A percentile compares a stretch with the other conserved stretches of the same genome.
Evolutionary conservation across 2,113 vertebrate genomes (phyloP).

Genomic region (Grus americana): DNA sequence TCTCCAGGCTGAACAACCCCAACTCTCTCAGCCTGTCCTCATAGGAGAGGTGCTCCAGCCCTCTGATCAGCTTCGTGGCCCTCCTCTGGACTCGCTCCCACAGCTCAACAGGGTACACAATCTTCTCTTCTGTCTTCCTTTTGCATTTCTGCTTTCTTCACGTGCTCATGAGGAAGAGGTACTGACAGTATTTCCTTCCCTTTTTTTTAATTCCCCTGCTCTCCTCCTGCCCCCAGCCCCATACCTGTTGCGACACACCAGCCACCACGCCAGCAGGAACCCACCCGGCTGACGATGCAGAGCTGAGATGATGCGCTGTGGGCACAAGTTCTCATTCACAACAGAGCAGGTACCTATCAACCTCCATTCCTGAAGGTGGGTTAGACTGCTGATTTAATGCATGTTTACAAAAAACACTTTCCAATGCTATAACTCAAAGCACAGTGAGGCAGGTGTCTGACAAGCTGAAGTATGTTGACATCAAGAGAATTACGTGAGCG

Average conservation of each 20-base stretch:
- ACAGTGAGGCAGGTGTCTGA: neutral
- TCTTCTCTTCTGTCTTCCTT: neutral
- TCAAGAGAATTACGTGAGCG: neutral
- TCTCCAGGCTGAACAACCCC: too few species aligned
- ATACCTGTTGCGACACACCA: accelerated
- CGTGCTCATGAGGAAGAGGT: neutral
- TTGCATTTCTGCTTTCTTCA: neutral
- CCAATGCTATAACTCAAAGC: neutral
- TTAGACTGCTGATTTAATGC: neutral
- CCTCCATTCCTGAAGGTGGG: neutral
- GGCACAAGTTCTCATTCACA: accelerated
- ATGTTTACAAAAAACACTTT: neutral
- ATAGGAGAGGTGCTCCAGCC: too few species aligned
- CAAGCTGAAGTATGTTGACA: neutral
- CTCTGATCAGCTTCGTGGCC: too few species aligned
- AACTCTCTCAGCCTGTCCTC: too few species aligned
- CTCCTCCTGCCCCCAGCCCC: neutral
- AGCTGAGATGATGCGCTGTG: neutral
- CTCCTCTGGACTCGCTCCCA: too few species aligned
- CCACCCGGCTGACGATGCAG: accelerated
- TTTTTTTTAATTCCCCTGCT: neutral
- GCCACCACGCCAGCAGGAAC: accelerated
- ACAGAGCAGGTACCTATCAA: neutral
- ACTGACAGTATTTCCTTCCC: neutral
- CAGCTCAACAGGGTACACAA: neutral